phyloP scores from a whole-genome alignment of 2,797 vertebrate species.

The Trematomus bernacchii region DNA sequence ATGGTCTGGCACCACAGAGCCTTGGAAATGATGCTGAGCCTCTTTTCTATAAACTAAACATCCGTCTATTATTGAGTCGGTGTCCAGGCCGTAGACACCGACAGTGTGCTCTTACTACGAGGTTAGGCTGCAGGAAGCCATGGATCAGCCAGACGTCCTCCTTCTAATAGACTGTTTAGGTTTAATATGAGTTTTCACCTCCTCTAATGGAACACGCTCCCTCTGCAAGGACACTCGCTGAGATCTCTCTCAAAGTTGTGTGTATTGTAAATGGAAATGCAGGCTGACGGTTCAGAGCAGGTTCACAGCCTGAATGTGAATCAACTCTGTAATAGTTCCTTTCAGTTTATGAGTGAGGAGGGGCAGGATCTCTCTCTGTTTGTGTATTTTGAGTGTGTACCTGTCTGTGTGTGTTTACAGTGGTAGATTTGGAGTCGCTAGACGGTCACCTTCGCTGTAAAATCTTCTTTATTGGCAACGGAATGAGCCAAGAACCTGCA shows the following conservation, averaged over 20 bases:
- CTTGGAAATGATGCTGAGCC: slow-evolving; percentile 28
- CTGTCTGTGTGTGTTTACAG: slow-evolving; percentile 12
- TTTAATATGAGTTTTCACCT: slow-evolving; percentile 72
- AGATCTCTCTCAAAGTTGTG: slow-evolving; percentile 36
- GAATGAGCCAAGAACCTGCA: slow-evolving; percentile 51
- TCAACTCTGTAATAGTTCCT: slow-evolving; percentile 50
- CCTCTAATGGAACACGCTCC: slow-evolving; percentile 60
- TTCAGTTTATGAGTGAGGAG: slow-evolving; percentile 59
- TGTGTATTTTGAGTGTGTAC: slow-evolving; percentile 21
- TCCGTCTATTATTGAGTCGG: slow-evolving; percentile 37
- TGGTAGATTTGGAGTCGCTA: slow-evolving; percentile 25
- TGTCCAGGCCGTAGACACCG: slow-evolving; percentile 32
- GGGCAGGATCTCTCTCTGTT: slow-evolving; percentile 20
- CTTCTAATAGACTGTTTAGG: slow-evolving; percentile 54
- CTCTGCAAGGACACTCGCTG: slow-evolving; percentile 50
- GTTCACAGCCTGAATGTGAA: slow-evolving; percentile 54
- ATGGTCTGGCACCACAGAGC: slow-evolving; percentile 20
- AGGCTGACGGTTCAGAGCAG: slow-evolving; percentile 43
- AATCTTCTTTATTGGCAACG: slow-evolving; percentile 60
- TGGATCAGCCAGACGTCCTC: slow-evolving; percentile 48
- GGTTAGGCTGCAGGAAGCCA: slow-evolving; percentile 46
- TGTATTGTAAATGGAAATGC: slow-evolving; percentile 10
- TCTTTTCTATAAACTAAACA: slow-evolving; percentile 48
- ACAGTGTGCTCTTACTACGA: slow-evolving; percentile 25
- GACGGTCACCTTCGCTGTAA: slow-evolving; percentile 74